Percentiles rank a stretch among this genome's conserved stretches.
phyloP scores from a whole-genome alignment of 2,888 invertebrate species.

The Plemyria rubiginata region DNA sequence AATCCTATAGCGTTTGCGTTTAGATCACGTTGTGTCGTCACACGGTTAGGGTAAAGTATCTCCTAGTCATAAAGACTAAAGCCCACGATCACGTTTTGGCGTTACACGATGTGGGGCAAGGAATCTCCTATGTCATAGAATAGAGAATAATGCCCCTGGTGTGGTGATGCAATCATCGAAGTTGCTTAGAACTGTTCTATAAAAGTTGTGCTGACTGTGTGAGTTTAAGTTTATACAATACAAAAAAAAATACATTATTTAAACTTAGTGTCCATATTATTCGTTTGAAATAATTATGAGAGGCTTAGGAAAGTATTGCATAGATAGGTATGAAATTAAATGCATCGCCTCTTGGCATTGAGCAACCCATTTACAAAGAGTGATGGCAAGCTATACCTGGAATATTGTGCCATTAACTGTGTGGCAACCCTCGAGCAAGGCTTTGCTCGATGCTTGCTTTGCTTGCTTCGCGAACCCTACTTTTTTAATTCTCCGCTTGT shows the following conservation, averaged over 20 bases:
- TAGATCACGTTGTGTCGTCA: no score
- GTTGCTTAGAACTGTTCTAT: not conserved
- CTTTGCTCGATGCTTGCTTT: constrained; percentile 51
- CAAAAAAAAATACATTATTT: no score
- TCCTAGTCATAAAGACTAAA: no score
- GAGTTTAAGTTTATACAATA: no score
- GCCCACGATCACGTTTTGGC: no score
- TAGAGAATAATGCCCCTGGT: no score
- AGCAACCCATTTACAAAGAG: constrained; percentile 13
- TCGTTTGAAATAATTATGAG: not conserved
- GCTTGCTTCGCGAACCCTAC: constrained; percentile 47
- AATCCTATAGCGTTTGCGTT: no score
- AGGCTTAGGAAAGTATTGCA: not conserved
- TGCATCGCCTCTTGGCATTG: constrained; percentile 1
- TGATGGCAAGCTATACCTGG: constrained; percentile 5
- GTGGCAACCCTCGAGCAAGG: constrained; percentile 41
- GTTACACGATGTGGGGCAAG: no score
- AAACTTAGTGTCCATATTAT: no score
- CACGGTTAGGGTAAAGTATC: no score
- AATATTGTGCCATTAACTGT: constrained; percentile 27
- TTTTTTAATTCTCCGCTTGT: constrained; percentile 34
- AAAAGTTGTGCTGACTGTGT: not conserved
- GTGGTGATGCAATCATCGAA: constrained; percentile 7
- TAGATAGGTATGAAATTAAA: not conserved
- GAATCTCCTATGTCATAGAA: no score